These are phyloP conservation scores for Papilio helenus DNA, from an alignment of 1,140 invertebrate species.

Conservation along the genomic window DNA sequence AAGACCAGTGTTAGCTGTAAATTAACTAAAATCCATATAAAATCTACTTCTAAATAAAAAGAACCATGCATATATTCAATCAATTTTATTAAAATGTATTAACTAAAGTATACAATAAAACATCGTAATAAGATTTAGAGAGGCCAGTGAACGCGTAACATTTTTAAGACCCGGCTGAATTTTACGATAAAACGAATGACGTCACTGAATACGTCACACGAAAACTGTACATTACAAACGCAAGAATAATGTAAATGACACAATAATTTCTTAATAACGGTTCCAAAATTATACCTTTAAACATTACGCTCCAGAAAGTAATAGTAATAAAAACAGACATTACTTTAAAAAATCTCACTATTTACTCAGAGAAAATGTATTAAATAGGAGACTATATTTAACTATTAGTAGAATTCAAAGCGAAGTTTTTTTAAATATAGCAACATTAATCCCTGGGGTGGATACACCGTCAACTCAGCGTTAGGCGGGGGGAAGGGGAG, in stretches of 20 bases:
- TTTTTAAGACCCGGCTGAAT: constrained; percentile 51
- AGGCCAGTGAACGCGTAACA: constrained; percentile 46
- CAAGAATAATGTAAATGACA: not conserved
- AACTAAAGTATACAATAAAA: not conserved
- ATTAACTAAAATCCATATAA: not conserved
- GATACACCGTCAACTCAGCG: too few species aligned
- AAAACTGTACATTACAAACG: not conserved
- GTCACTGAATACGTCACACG: not conserved
- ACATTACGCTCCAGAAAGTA: not conserved
- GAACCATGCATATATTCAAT: not conserved
- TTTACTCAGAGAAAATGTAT: not conserved
- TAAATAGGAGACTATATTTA: not conserved
- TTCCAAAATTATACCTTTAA: not conserved
- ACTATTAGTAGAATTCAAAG: constrained; percentile 22
- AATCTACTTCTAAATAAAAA: not conserved
- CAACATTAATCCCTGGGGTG: constrained; percentile 37
- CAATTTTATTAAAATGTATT: not conserved
- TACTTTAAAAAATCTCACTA: not conserved
- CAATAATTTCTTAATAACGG: not conserved
- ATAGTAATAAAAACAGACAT: too few species aligned
- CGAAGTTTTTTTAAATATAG: constrained; percentile 19
- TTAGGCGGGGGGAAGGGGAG: too few species aligned
- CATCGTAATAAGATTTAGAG: not conserved
- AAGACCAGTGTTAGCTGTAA: too few species aligned
- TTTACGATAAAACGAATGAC: not conserved